Evolutionary conservation across 2,888 invertebrate genomes (phyloP), one percentile per base, ranked within the genome.

Genomic region (Rhamnusium bicolor): DNA sequence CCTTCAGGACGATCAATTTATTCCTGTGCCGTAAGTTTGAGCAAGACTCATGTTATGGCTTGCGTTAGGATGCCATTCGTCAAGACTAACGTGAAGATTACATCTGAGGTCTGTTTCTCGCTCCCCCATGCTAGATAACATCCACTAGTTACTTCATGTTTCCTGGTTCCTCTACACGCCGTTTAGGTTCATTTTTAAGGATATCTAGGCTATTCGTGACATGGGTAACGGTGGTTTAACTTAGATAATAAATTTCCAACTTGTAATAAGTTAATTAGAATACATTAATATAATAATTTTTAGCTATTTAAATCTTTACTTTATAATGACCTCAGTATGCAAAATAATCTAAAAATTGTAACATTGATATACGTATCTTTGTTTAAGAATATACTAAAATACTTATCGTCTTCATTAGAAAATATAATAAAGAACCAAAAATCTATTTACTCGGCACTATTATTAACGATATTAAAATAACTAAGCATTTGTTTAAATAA

Each of bases 71-170:
- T 72, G 72, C 68, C 72, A 67, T 67, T 72, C 60, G 62, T 67
- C 56, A 72, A 63, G 72, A 69, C 72, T 72, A 72, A 72, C 61
- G 69, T 24, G 46, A 10, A 72, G 72, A 72, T 72, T 69, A 72
- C 72, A 72, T 72, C 72, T 69, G 72, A 54, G 72, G 72, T 61
- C 54, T 68, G 72, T 65, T 65, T 32, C 32, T 29, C 51, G 65
- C 12, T 65, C 53, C 53, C 65, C 53, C 12, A 53, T 27, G 53
- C 32, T 53, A 53, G 65, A 65, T 65, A 65, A 65, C 53, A 65
- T 65, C 65, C 53, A 53, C 65, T 32, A 65, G 65, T 65, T 65
- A 65, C 63, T 51, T 63, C 27, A 29, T 46, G 63, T 63, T 63
- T 58, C 18, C 27, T 24, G 12, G 49, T 32, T 18, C n/a, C 53